A percentile compares a stretch with the other conserved stretches of the same genome.
Conservation (phyloP, 2,797 vertebrate genomes). For the Columba guinea region DNA sequence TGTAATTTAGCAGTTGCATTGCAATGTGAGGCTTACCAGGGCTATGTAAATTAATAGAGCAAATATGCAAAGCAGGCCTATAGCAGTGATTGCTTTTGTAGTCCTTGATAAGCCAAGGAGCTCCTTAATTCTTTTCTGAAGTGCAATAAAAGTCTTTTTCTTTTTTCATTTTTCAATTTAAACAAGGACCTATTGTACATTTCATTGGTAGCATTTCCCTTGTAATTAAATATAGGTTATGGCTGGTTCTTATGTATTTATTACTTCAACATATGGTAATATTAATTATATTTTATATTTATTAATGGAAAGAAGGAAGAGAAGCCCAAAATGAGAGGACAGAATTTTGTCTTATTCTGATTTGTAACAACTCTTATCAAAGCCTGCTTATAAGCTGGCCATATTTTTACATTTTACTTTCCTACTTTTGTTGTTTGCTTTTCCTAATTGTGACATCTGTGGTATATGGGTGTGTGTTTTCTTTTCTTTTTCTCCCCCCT, state of each 20-base stretch:
- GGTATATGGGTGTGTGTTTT: too few species aligned
- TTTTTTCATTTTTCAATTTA: conserved; percentile 61
- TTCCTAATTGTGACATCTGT: background rate
- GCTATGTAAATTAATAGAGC: conserved; percentile 70
- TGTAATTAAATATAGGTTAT: conserved; percentile 62
- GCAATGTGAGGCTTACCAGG: conserved; percentile 32
- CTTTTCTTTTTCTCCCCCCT: background rate
- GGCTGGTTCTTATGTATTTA: conserved; percentile 29
- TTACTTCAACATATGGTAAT: conserved; percentile 21
- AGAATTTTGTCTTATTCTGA: background rate
- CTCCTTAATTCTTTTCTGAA: conserved; percentile 70
- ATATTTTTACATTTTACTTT: conserved; percentile 4
- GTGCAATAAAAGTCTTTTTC: conserved; percentile 10
- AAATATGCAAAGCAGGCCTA: conserved; percentile 70
- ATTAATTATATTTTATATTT: conserved; percentile 46
- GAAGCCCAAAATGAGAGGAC: background rate
- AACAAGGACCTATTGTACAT: conserved; percentile 30
- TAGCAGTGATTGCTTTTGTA: conserved; percentile 72
- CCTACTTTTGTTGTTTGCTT: conserved; percentile 17
- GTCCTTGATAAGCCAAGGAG: conserved; percentile 63
- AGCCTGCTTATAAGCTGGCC: background rate
- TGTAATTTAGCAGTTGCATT: conserved; percentile 58
- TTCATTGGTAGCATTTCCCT: conserved; percentile 14
- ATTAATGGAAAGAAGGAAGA: background rate
- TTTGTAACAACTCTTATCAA: background rate